Evolutionary conservation across 2,888 invertebrate species (phyloP), one percentile per base, ranked within the genome.

Genomic region (Brenthis ino): DNA sequence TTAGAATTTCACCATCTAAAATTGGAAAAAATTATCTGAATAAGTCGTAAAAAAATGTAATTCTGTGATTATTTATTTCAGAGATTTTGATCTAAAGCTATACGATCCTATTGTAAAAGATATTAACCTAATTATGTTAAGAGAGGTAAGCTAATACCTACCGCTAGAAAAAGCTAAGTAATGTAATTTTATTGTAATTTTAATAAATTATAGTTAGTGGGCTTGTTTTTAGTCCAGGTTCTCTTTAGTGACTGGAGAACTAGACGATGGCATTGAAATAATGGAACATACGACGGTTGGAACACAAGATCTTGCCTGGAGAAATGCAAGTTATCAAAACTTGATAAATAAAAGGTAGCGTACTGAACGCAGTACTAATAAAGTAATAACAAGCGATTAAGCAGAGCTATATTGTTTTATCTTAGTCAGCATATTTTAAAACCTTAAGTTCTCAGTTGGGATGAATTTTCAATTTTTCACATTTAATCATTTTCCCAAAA

Each of bases 81-180:
- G 89, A 70, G 81, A 88, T 76, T 88, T 86, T 68, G 73, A 85
- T 64, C 77, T 86, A 60, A 79, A 77, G 51, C 64, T 79, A 0
- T 89, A 89, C 74, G 75, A 82, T n/a, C 87, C 89, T 33, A 73
- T 75, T 16, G n/a, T 74, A 50, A 82, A 74, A 58, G 77, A 83
- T 65, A 50, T 83, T 2, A 77, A 65, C 67, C 20, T 54, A 11
- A 61, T 80, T 24, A 76, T 72, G 65, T 66, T 78, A 47, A 73
- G 70, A 65, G 75, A 80, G 81, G 88, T 86, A 80, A 68, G 74
- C 74, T 50, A 16, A 16, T 48, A 20, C 20, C 37, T 48, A 13
- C 20, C 37, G 16, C 13, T 24, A 48, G 28, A 28, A 28, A 28
- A 28, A 28, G 4, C 28, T 28, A 0, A 28, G 3, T 4, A 28